A percentile compares a stretch with the other conserved stretches of the same genome.
Conservation (phyloP, 2,797 vertebrate species). For the Tenualosa ilisha region DNA sequence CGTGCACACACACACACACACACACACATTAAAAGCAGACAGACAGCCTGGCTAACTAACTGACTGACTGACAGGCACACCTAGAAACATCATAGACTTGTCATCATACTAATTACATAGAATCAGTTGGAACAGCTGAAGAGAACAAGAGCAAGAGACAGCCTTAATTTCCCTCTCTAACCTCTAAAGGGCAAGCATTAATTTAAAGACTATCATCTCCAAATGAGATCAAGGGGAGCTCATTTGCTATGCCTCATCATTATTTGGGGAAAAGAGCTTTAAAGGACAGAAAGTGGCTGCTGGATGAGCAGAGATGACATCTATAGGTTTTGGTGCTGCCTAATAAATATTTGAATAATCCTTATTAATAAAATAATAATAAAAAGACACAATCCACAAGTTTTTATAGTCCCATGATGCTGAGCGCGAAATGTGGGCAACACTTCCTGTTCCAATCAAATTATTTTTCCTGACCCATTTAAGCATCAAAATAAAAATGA, state of each 20-base stretch:
- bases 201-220: constrained; percentile 11
- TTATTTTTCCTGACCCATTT: too few species aligned
- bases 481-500: too few species aligned
- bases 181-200: constrained; percentile 6
- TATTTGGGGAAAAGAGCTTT: not conserved
- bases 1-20: not conserved
- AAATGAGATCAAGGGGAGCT: not conserved
- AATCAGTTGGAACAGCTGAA: not conserved
- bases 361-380: too few species aligned
- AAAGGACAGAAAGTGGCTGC: not conserved
- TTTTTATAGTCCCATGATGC: too few species aligned
- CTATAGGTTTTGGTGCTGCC: not conserved
- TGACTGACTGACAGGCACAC: not conserved
- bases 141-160: not conserved
- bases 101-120: constrained; percentile 29
- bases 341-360: not conserved
- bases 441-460: too few species aligned
- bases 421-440: too few species aligned
- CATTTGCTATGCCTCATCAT: not conserved
- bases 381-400: too few species aligned
- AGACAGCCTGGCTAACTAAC: not conserved
- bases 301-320: not conserved
- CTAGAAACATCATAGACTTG: not conserved
- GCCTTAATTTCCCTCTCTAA: not conserved
- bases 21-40: not conserved